phyloP scores from a whole-genome alignment of 2,888 invertebrate species.

The Sinodicranocentrus sp. region DNA sequence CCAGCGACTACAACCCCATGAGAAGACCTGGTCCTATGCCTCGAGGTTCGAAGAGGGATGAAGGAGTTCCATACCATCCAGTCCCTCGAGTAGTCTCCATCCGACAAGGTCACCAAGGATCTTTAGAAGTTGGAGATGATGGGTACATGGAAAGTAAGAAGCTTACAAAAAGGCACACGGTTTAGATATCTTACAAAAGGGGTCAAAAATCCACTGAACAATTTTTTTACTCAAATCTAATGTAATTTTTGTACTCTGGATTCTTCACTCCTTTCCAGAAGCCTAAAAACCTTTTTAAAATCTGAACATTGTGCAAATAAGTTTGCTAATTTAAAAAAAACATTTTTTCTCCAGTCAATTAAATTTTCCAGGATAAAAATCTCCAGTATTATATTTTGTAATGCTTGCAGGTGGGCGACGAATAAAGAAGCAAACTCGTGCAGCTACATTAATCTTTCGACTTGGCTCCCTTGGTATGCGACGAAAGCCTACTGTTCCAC shows the following conservation, averaged over 20 bases:
- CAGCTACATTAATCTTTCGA: conserved; percentile 67
- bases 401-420: conserved; percentile 57
- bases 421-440: conserved; percentile 67
- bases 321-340: no score
- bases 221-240: no score
- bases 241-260: no score
- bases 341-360: no score
- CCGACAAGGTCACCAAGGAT: conserved; percentile 23
- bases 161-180: no score
- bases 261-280: no score
- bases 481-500: conserved; percentile 66
- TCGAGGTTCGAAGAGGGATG: conserved; percentile 70
- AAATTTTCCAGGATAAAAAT: no score
- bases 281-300: no score
- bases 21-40: conserved; percentile 73
- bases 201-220: no score
- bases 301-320: no score
- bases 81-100: conserved; percentile 63
- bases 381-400: no score
- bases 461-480: conserved; percentile 64
- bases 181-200: no score
- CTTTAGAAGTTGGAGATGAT: not conserved
- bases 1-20: conserved; percentile 76
- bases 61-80: conserved; percentile 69
- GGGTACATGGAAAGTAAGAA: conserved; percentile 61